Percentiles rank a stretch among this genome's conserved stretches.
Evolutionary conservation across 2,113 vertebrate genomes (phyloP).

Genomic region (Rhombomys opimus): DNA sequence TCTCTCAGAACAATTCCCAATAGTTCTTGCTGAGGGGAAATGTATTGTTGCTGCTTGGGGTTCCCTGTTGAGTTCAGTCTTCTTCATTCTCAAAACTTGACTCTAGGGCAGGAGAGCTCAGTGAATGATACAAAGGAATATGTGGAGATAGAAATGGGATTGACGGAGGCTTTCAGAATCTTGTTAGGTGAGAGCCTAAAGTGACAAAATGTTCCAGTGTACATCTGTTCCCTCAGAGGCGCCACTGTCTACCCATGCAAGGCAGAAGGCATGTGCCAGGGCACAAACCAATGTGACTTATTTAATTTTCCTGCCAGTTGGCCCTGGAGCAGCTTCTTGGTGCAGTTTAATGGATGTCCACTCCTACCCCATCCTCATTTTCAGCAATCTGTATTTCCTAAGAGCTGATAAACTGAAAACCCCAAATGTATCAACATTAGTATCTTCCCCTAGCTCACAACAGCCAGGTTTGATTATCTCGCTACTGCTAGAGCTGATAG

Average conservation of each 20-base stretch:
- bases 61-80: not conserved
- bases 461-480: slow-evolving; percentile 1
- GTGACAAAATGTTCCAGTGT: not conserved
- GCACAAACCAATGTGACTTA: not conserved
- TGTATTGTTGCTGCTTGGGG: not conserved
- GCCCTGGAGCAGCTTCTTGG: not conserved
- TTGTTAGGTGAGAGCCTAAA: not conserved
- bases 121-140: not conserved
- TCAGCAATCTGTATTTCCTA: slow-evolving; percentile 45
- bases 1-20: slow-evolving; percentile 17
- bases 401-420: not conserved
- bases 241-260: not conserved
- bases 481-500: not conserved
- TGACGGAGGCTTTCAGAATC: not conserved
- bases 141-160: not conserved
- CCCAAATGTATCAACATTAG: slow-evolving; percentile 20
- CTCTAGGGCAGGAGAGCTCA: not conserved
- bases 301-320: not conserved
- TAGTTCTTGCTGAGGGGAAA: not conserved
- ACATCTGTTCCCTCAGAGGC: not conserved
- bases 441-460: not conserved
- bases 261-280: not conserved
- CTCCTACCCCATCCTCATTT: not conserved
- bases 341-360: not conserved
- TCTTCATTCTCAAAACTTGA: slow-evolving; percentile 8